Conservation (phyloP, 2,113 vertebrate species). For the Mastomys coucha region DNA sequence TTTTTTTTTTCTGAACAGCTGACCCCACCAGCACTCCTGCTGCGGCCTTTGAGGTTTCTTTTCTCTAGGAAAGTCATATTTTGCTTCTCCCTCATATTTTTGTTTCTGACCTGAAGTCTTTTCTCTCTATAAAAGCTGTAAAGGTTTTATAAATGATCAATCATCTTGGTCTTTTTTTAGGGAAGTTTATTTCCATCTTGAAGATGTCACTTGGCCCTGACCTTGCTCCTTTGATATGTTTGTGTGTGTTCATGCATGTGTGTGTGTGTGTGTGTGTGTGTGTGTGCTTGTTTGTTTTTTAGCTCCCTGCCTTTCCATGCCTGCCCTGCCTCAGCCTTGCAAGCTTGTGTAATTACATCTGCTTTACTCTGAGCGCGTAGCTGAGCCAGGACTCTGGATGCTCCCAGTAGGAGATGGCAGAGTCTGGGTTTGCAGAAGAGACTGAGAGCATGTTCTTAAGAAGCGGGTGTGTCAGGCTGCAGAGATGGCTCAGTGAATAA, state of each 20-base stretch:
- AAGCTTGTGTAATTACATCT: neutral
- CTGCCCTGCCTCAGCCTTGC: neutral
- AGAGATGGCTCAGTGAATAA: neutral
- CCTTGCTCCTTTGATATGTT: neutral
- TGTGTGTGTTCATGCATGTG: no score
- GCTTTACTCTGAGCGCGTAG: neutral
- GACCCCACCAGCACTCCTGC: neutral
- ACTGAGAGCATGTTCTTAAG: neutral
- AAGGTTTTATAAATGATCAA: neutral
- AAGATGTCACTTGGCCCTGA: neutral
- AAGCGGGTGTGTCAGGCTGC: neutral
- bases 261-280: no score
- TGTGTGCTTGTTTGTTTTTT: neutral
- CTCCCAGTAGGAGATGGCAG: neutral
- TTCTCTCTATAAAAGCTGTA: neutral
- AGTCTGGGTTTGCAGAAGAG: neutral
- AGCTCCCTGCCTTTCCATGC: neutral
- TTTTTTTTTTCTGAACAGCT: neutral
- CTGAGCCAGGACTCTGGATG: neutral
- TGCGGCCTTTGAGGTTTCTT: neutral
- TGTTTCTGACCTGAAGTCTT: neutral
- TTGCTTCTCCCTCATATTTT: neutral
- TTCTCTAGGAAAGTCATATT: neutral
- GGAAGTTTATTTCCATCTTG: neutral
- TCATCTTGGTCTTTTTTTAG: neutral